phyloP scores from a whole-genome alignment of 2,113 vertebrate species.

The Forbesichthys papilliferus region DNA sequence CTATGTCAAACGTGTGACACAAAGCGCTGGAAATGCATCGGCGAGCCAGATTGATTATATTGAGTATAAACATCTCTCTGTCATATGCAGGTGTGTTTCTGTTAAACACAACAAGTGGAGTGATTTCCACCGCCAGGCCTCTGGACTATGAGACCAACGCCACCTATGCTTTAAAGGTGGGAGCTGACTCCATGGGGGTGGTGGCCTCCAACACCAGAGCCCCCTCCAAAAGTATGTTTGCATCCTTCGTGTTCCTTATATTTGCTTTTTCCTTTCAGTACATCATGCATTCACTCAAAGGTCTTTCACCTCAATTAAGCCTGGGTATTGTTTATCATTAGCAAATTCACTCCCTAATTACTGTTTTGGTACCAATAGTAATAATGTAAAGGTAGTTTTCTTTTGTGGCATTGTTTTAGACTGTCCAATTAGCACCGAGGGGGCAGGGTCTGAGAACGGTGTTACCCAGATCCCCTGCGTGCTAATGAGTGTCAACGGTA shows the following conservation, averaged over 20 bases:
- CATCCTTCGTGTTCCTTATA: constrained; percentile 15
- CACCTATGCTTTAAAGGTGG: constrained; percentile 82
- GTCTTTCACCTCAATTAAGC: background rate
- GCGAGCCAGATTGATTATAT: too few relatives aligned
- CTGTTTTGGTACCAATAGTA: constrained; percentile 39
- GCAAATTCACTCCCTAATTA: too few relatives aligned
- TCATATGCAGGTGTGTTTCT: constrained; percentile 77
- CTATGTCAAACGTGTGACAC: too few relatives aligned
- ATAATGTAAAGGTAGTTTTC: too few relatives aligned
- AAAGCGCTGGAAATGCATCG: background rate
- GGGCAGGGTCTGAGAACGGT: too few relatives aligned
- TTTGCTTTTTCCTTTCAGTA: constrained; percentile 23
- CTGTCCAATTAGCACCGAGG: too few relatives aligned
- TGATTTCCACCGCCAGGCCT: constrained; percentile 78
- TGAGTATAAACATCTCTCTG: background rate
- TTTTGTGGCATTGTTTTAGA: too few relatives aligned
- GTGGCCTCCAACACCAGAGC: constrained; percentile 83
- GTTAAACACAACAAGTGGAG: constrained; percentile 82
- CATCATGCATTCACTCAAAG: background rate
- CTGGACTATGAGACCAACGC: constrained; percentile 85
- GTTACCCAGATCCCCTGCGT: too few relatives aligned
- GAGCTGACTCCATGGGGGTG: constrained; percentile 85
- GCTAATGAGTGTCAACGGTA: background rate
- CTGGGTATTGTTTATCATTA: too few relatives aligned
- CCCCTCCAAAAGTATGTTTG: constrained; percentile 86